Conservation (phyloP, 2,888 invertebrate species). For the Lamellibrachia satsuma region DNA sequence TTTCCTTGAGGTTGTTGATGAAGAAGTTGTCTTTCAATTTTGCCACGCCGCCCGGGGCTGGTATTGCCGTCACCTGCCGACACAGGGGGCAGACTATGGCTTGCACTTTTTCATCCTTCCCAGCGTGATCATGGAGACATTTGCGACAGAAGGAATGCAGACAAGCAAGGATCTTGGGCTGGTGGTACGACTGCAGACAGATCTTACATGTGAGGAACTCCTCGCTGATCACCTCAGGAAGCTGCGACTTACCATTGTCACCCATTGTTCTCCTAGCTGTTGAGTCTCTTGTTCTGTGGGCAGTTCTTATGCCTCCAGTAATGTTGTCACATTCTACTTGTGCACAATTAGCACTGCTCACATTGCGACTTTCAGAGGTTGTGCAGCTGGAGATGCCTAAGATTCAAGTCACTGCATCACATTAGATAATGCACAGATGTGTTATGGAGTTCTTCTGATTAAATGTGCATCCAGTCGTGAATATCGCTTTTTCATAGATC, state of each 20-base stretch:
- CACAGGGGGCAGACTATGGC: conserved; percentile 33
- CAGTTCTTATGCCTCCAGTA: neutral
- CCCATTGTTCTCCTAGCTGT: neutral
- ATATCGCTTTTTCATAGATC: neutral
- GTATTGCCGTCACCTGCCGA: conserved; percentile 28
- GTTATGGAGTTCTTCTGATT: neutral
- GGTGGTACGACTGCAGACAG: conserved; percentile 26
- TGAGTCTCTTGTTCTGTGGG: neutral
- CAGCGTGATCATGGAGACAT: conserved; percentile 31
- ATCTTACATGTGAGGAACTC: conserved; percentile 37
- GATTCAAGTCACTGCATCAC: neutral
- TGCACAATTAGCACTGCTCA: neutral
- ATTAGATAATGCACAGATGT: neutral
- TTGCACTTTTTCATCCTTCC: conserved; percentile 5
- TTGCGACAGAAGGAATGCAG: conserved; percentile 35
- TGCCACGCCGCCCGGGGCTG: neutral
- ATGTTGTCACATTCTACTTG: neutral
- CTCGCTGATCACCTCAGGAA: conserved; percentile 34
- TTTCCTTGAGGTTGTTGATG: conserved; percentile 32
- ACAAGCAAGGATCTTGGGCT: conserved; percentile 36
- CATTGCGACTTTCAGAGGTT: neutral
- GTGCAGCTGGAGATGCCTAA: neutral
- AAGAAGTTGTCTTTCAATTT: conserved; percentile 36
- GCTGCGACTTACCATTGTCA: neutral
- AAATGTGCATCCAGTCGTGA: neutral